Base-by-base conservation (phyloP, 2,888 invertebrate species). In the Microplitis manilae region DNA sequence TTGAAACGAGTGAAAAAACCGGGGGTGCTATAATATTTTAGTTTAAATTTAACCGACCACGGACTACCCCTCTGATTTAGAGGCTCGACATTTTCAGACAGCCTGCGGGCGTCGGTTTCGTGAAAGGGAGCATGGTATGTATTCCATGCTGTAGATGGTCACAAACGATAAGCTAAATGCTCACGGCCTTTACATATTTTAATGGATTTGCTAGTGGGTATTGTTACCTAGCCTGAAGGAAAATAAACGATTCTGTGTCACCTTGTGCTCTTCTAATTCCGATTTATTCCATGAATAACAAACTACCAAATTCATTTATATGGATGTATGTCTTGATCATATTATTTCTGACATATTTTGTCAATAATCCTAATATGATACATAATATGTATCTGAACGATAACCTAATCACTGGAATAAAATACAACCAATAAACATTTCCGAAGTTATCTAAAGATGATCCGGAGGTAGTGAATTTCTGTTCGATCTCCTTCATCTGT, bases 101-200 rank as follows among this genome's bases (percentile, higher is more conserved):
- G 76, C 76, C 72, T 61, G 61, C 40, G 72, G 41, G 72, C 61
- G 9, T 50, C 50, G 50, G 60, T 76, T 67, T 72, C 30, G 40
- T 15, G 39, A 68, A 65, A 7, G 62, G 20, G 15, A 71, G 68
- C 38, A 85, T 84, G 86, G 86, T 86, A 87, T 86, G 87, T 50
- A 50, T 13, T 84, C 85, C 83, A 73, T 78, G 84, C 84, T 86
- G 81, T 85, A 86, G 88, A 88, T 89, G 85, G 86, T 83, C 82
- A 78, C 79, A 77, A 73, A 81, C 78, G 89, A 89, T 89, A 89
- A 89, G 88, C 87, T 88, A 88, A 89, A 89, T 85, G 88, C 85
- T 85, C 83, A 81, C 81, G 81, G 79, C 84, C 83, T 83, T 82
- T 77, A 72, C 61, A 73, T 61, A 62, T 75, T 71, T 62, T 67